Evolutionary conservation across 2,888 invertebrate genomes (phyloP).

Genomic region (Drosophila picticornis): DNA sequence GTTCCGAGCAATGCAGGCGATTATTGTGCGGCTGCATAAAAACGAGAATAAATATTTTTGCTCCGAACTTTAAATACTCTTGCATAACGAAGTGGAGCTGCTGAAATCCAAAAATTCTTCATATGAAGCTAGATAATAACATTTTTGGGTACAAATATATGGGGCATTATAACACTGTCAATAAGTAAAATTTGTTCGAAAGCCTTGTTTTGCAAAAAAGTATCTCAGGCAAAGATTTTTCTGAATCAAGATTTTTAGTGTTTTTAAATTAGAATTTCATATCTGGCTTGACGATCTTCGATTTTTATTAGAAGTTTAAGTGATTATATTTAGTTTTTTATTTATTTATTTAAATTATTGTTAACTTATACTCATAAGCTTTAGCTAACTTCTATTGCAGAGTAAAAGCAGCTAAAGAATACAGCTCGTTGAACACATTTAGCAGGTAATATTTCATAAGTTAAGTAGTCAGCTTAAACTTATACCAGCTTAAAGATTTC

Average conservation of each 20-base stretch:
- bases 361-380: background rate
- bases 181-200: background rate
- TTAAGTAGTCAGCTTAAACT: background rate
- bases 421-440: too few relatives aligned
- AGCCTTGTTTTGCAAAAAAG: background rate
- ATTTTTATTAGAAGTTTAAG: background rate
- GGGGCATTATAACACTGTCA: background rate
- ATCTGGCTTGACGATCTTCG: background rate
- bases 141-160: background rate
- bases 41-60: background rate
- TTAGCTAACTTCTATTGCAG: background rate
- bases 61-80: background rate
- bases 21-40: conserved; percentile 36
- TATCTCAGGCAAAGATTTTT: background rate
- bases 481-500: background rate
- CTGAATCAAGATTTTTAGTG: background rate
- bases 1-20: conserved; percentile 24
- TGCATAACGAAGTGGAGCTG: background rate
- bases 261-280: background rate
- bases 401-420: too few relatives aligned
- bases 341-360: background rate
- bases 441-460: background rate
- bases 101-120: background rate
- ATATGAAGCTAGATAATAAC: background rate
- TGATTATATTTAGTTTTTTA: background rate